Percentiles rank a stretch among this genome's conserved stretches.
phyloP scores from a whole-genome alignment of 2,888 invertebrate genomes.

The Rhopalosiphum nymphaeae region DNA sequence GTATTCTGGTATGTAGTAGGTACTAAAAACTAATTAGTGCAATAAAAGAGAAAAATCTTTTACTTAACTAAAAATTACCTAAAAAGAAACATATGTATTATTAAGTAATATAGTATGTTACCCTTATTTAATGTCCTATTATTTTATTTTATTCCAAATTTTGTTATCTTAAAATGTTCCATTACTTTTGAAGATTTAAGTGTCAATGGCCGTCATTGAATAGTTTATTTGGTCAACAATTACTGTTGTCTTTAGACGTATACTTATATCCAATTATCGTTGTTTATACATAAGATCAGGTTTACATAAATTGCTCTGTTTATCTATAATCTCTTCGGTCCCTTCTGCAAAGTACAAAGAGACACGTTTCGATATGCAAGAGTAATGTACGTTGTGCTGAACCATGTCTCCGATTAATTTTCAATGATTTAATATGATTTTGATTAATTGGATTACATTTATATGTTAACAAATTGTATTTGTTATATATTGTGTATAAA shows the following conservation, averaged over 20 bases:
- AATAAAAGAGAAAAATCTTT: neutral
- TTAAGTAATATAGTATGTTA: neutral
- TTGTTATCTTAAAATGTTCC: neutral
- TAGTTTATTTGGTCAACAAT: slow-evolving; percentile 6
- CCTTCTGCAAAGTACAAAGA: neutral
- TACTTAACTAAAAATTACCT: neutral
- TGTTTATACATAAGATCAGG: slow-evolving; percentile 32
- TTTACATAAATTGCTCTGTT: slow-evolving; percentile 40
- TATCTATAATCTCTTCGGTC: slow-evolving; percentile 31
- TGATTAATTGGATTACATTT: neutral
- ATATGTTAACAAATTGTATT: neutral
- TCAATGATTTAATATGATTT: neutral
- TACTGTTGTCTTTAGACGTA: neutral
- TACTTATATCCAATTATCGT: slow-evolving; percentile 35
- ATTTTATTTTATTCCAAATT: neutral
- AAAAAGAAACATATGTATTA: neutral
- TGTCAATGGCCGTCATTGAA: neutral
- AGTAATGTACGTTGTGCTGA: neutral
- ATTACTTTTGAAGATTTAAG: neutral
- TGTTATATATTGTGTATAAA: neutral
- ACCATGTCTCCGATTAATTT: slow-evolving; percentile 1
- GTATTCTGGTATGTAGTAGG: neutral
- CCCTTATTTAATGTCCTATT: neutral
- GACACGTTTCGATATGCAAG: neutral
- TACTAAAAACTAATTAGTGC: neutral